Evolutionary conservation across 1,140 invertebrate genomes (phyloP).

Genomic region (Drosophila mojavensis): DNA sequence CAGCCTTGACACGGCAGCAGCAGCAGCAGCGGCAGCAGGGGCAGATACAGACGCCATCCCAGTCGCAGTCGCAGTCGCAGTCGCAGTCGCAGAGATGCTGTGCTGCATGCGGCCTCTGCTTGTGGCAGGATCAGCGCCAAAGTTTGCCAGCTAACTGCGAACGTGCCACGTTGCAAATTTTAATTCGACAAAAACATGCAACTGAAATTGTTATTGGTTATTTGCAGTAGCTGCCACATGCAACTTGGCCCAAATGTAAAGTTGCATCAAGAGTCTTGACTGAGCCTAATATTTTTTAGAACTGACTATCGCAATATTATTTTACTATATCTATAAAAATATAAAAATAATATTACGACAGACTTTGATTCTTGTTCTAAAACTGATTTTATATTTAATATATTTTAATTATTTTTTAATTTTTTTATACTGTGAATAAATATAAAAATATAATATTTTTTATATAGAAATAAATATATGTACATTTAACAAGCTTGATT

Average conservation of each 20-base stretch:
- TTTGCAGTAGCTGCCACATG: slow-evolving; percentile 46
- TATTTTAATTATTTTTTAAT: too few species aligned
- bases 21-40: background rate
- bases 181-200: slow-evolving; percentile 81
- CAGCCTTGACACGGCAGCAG: slow-evolving; percentile 4
- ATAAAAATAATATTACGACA: too few species aligned
- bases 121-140: slow-evolving; percentile 60
- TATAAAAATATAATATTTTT: too few species aligned
- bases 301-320: too few species aligned
- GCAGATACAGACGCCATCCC: too few species aligned
- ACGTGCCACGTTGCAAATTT: slow-evolving; percentile 80
- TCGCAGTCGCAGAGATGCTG: slow-evolving; percentile 8
- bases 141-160: slow-evolving; percentile 64
- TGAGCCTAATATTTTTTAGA: slow-evolving; percentile 10
- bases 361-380: too few species aligned
- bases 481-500: too few species aligned
- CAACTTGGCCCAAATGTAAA: slow-evolving; percentile 38
- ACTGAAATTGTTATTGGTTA: slow-evolving; percentile 76
- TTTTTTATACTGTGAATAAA: too few species aligned
- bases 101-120: slow-evolving; percentile 25
- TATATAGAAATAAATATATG: too few species aligned
- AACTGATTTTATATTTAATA: too few species aligned
- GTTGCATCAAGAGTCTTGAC: slow-evolving; percentile 14
- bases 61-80: too few species aligned
- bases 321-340: too few species aligned